Evolutionary conservation across 2,113 vertebrate species (phyloP).

Genomic region (Serinus canaria): DNA sequence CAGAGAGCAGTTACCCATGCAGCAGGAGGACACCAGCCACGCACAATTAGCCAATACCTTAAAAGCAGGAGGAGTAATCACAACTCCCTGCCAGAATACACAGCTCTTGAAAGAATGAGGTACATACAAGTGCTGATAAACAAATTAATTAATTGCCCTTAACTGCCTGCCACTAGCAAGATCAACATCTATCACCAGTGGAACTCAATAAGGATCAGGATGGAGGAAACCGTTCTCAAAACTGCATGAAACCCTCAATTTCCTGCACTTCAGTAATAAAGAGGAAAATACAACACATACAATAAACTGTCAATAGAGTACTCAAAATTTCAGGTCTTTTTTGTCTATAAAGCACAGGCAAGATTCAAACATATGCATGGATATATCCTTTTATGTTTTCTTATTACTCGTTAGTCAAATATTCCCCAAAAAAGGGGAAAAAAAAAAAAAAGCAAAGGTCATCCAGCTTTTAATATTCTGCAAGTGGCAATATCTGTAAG

Average conservation of each 20-base stretch:
- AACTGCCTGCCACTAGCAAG: background rate
- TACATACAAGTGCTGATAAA: fast-evolving
- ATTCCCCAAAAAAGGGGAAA: fast-evolving
- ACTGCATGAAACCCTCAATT: background rate
- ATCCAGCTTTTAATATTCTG: background rate
- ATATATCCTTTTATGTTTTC: background rate
- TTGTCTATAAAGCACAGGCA: background rate
- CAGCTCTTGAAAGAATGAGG: background rate
- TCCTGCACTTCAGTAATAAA: background rate
- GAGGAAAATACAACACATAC: background rate
- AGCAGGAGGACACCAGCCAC: background rate
- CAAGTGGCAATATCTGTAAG: background rate
- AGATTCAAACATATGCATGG: background rate
- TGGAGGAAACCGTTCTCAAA: background rate
- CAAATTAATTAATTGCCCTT: background rate
- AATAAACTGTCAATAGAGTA: background rate
- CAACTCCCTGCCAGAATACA: background rate
- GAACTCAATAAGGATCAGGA: background rate
- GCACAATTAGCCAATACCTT: background rate
- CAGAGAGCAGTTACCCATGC: background rate
- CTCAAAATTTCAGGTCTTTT: background rate
- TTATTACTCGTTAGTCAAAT: background rate
- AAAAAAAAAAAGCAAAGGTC: background rate
- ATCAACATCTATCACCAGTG: background rate
- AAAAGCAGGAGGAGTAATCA: background rate